These are phyloP conservation scores for Knipowitschia caucasica DNA, from an alignment of 2,797 vertebrate species.

Conservation along the genomic window DNA sequence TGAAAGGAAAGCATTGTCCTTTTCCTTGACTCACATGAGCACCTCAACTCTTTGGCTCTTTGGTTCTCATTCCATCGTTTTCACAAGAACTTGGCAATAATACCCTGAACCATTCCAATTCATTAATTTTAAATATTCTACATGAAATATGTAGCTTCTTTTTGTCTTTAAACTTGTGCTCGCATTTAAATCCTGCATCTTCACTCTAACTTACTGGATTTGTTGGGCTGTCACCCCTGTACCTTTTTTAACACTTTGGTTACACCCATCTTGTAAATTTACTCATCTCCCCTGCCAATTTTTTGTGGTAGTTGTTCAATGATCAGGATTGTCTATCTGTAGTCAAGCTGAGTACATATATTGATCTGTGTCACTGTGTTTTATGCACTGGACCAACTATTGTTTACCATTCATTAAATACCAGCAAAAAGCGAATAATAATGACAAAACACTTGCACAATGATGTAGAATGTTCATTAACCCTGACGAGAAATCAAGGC, in stretches of 20 bases:
- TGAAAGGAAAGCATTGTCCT: constrained; percentile 57
- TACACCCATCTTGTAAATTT: constrained; percentile 69
- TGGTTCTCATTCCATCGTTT: constrained; percentile 17
- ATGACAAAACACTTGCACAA: constrained; percentile 84
- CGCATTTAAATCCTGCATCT: constrained; percentile 18
- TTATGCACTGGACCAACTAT: constrained; percentile 92
- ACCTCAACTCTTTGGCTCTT: constrained; percentile 18
- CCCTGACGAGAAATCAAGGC: constrained; percentile 81
- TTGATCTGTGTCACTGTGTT: constrained; percentile 82
- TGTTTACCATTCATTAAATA: constrained; percentile 94
- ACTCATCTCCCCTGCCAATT: constrained; percentile 57
- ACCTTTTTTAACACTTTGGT: constrained; percentile 10
- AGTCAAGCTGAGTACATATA: constrained; percentile 76
- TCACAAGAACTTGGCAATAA: constrained; percentile 69
- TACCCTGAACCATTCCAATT: constrained; percentile 45
- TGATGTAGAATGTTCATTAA: constrained; percentile 88
- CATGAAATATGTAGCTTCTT: constrained; percentile 60
- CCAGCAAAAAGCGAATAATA: constrained; percentile 78
- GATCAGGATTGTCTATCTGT: constrained; percentile 77
- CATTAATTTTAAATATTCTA: constrained; percentile 35
- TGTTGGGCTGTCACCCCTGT: neutral
- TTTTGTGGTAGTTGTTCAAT: constrained; percentile 72
- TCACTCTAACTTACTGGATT: constrained; percentile 12
- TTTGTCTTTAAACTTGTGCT: constrained; percentile 29
- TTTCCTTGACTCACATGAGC: constrained; percentile 45